Evolutionary conservation across 2,888 invertebrate genomes (phyloP).

Genomic region (Odontocerum albicorne): DNA sequence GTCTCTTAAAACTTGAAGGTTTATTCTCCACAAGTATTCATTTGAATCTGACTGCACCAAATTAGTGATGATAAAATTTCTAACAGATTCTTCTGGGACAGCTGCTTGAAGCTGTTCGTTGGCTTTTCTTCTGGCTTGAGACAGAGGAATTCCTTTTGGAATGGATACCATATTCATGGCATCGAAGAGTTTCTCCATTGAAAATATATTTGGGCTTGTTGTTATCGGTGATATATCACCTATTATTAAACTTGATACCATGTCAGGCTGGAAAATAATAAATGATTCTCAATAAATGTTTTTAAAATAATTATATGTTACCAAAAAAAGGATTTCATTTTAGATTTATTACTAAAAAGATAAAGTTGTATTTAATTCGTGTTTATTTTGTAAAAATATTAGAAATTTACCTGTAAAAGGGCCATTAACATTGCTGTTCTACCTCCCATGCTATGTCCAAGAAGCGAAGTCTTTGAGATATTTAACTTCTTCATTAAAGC

Average conservation of each 20-base stretch:
- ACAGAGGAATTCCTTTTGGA: conserved; percentile 63
- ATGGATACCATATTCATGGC: conserved; percentile 66
- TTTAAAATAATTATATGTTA: too few species aligned
- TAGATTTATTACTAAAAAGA: too few species aligned
- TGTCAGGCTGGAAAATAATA: conserved; percentile 51
- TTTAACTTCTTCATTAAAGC: conserved; percentile 64
- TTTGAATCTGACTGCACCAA: conserved; percentile 68
- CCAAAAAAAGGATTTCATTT: too few species aligned
- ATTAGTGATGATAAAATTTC: conserved; percentile 85
- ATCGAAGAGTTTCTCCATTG: conserved; percentile 66
- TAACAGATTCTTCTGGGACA: conserved; percentile 60
- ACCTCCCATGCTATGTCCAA: conserved; percentile 98
- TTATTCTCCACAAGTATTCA: conserved; percentile 76
- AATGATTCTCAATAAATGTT: neutral
- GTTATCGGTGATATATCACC: conserved; percentile 73
- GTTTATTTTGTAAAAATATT: too few species aligned
- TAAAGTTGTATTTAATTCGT: too few species aligned
- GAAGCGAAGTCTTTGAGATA: conserved; percentile 64
- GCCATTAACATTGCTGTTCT: conserved; percentile 85
- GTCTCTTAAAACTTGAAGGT: conserved; percentile 70
- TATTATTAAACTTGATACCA: conserved; percentile 67
- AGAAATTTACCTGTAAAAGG: conserved; percentile 62
- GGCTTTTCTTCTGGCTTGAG: conserved; percentile 68
- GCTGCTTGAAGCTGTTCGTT: conserved; percentile 64
- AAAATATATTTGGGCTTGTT: conserved; percentile 61